Evolutionary conservation across 2,113 vertebrate species (phyloP).

Genomic region (Athene cunicularia): DNA sequence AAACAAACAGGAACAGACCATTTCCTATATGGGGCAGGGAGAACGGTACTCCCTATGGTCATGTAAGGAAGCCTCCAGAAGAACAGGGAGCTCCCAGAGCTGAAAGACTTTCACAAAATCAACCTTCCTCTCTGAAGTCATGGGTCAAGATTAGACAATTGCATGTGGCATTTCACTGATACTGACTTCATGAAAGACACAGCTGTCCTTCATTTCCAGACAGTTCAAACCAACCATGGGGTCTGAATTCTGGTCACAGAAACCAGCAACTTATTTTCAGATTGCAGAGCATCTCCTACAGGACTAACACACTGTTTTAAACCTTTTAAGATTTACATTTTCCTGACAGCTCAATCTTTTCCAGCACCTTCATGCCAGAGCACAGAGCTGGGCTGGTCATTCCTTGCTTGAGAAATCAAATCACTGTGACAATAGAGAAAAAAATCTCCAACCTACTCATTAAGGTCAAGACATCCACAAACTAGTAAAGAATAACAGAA

Average conservation of each 20-base stretch:
- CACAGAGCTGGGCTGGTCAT: not conserved
- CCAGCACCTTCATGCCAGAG: not conserved
- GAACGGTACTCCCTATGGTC: not conserved
- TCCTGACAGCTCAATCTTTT: not conserved
- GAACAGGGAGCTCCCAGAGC: not conserved
- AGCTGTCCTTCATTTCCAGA: not conserved
- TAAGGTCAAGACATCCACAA: not conserved
- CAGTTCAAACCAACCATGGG: not conserved
- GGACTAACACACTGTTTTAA: not conserved
- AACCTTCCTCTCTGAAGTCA: not conserved
- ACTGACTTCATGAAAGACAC: not conserved
- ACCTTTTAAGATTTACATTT: not conserved
- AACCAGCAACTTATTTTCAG: not conserved
- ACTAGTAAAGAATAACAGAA: not conserved
- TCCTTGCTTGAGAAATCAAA: not conserved
- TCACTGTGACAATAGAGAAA: not conserved
- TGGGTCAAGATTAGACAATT: not conserved
- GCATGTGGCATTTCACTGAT: not conserved
- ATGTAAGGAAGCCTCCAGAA: not conserved
- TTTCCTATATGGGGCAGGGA: accelerated
- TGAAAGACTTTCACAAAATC: not conserved
- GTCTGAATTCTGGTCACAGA: not conserved
- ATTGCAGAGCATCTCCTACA: not conserved
- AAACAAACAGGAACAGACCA: not conserved
- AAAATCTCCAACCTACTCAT: not conserved